Evolutionary conservation across 2,113 vertebrate genomes (phyloP), one percentile per base, ranked within the genome.

Genomic region (Cyrtonyx montezumae): DNA sequence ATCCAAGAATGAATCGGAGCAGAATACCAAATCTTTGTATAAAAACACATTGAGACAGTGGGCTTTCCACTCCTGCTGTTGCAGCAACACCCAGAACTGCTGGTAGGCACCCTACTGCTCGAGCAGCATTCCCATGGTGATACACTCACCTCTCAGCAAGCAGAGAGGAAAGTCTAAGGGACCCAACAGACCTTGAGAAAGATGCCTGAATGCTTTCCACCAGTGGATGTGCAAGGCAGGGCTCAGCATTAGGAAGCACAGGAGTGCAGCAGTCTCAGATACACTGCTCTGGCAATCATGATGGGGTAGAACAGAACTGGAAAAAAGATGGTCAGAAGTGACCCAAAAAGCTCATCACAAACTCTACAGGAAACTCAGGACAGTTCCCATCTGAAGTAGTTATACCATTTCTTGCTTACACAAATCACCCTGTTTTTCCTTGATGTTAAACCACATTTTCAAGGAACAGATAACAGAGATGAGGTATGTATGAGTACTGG

Each of bases 131-230:
- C 26, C 67, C 4, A 0, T 70, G 22, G 14, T 5, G 12, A 0
- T 6, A 37, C 74, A 4, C 16, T 32, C 53, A 56, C 4, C 1
- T 1, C 17, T 13, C 69, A 78, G 36, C 59, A 36, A 76, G 62
- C 16, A 11, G 0, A 3, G 15, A 8, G 3, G 7, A 3, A 2
- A 86, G 74, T 19, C 21, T 22, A 11, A 32, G 0, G 0, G 61
- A 73, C 17, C 34, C 26, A 17, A 26, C n/a, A 49, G 45, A 25
- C 32, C 30, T 15, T 1, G 1, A 36, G 19, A 74, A 63, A 49
- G n/a, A 34, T 46, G 48, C 59, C 37, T 46, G 65, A 79, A 58
- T 55, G 53, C 49, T 69, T 42, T 11, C 1, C 26, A 69, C n/a
- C 34, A 49, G 8, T 9, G 17, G 12, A 49, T 23, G 46, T 23